Evolutionary conservation across 2,797 vertebrate genomes (phyloP), one percentile per base, ranked within the genome.

Genomic region (Bovichtus variegatus): DNA sequence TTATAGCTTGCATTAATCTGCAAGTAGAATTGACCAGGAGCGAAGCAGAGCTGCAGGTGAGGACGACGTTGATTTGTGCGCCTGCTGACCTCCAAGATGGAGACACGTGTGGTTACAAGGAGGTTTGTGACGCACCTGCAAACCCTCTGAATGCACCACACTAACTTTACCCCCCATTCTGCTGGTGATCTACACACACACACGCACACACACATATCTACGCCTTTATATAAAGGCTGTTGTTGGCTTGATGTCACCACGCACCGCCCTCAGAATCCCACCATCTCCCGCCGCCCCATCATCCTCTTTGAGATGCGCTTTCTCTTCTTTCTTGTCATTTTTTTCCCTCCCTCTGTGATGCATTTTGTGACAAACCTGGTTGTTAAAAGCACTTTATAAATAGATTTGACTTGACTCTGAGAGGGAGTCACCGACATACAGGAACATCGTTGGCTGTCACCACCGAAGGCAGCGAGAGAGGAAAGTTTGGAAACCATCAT

Each of bases 311-410:
- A 67, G 72, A 71, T 46, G 49, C 34, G 5, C 67, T 78, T 61
- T 49, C 65, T 69, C 70, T 38, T 68, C 31, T 74, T 69, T 8
- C 36, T 55, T 60, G 58, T 77, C 59, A 47, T 75, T 76, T 47
- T n/a, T 21, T 43, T 21, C 12, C n/a, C 40, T 16, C 27, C 38
- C 21, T 27, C 68, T 40, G 43, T n/a, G 54, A 75, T 66, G 78
- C 64, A 57, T 80, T 84, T 62, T 78, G 72, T 79, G 70, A 84
- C 80, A 73, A 84, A 84, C 66, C 49, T 19, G 40, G 44, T 49
- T 66, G 74, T 83, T 89, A 70, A 90, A 89, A 90, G 81, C 83
- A 67, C 74, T 83, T 90, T 85, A 86, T 78, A 86, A 90, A 90
- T 87, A 91, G 74, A 81, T 62, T 46, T 76, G 73, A 73, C 62